Base-by-base conservation (phyloP, 2,797 vertebrate species). In the Xenops minutus region DNA sequence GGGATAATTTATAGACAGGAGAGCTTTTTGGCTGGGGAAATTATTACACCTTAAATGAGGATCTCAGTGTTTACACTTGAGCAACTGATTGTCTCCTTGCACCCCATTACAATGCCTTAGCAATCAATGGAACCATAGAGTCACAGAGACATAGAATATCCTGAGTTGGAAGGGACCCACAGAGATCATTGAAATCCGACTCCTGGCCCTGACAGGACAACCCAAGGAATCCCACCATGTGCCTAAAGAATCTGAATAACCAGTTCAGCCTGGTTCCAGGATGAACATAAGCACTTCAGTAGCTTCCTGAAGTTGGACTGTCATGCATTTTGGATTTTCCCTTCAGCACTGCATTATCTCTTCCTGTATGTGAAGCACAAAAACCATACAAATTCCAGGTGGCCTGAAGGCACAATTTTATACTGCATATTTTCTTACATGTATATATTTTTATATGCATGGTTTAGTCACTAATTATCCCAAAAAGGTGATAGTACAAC, bases 1-100 rank as follows among this genome's bases (percentile, higher is more conserved):
- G 27, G 44, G 37, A 58, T 85, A 92, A 88, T 84, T 93, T 80
- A 88, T 71, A 84, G 79, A 71, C 46, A 81, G n/a, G 51, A 88
- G 72, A 75, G 34, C 30, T 78, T 22, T 71, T 76, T 8, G 13
- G n/a, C 4, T 84, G 29, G n/a, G 19, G 32, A 51, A 86, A 34
- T 8, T 43, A 75, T 75, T 55, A 80, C 54, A 72, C 20, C 8
- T 61, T 49, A 68, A 83, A 72, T 48, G 39, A 43, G 43, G 61
- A 56, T 39, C 49, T 83, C 18, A 41, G 27, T 48, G 64, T 89
- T 85, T 92, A 32, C 49, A 61, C 77, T 58, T 58, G 37, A 68
- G n/a, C 23, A 74, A 15, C 41, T 83, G 61, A 55, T 66, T 85
- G 21, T 36, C 54, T 80, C 14, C n/a, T 56, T 64, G 44, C 7